phyloP scores from a whole-genome alignment of 2,888 invertebrate species.

The Tinea trinotella region DNA sequence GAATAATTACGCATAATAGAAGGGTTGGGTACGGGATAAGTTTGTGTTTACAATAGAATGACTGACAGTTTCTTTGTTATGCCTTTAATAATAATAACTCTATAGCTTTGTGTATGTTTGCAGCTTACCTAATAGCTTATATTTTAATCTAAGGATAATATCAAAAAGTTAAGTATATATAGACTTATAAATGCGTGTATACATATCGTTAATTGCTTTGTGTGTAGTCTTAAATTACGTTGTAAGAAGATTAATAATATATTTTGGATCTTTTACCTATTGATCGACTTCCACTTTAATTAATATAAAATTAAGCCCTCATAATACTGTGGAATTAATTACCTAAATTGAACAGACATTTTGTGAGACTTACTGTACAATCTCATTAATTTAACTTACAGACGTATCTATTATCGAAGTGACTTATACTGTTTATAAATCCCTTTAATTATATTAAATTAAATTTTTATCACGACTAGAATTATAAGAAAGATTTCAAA shows the following conservation, averaged over 20 bases:
- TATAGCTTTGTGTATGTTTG: neutral
- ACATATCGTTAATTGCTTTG: constrained; percentile 24
- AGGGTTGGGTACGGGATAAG: neutral
- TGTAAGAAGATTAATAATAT: constrained; percentile 19
- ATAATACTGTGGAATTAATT: constrained; percentile 12
- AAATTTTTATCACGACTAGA: neutral
- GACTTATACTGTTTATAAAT: neutral
- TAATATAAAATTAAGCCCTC: constrained; percentile 7
- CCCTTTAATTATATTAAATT: neutral
- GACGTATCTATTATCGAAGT: neutral
- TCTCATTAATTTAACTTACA: constrained; percentile 10
- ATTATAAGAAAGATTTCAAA: neutral
- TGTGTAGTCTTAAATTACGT: constrained; percentile 22
- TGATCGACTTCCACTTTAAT: constrained; percentile 12
- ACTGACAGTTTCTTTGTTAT: neutral
- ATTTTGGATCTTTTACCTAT: constrained; percentile 6
- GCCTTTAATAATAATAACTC: neutral
- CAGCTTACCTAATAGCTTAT: neutral
- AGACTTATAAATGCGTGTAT: too few species aligned
- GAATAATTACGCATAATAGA: neutral
- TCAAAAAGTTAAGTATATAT: too few species aligned
- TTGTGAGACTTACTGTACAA: neutral
- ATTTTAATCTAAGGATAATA: too few species aligned
- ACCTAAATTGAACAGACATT: constrained; percentile 13
- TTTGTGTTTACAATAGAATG: neutral